Percentiles rank a stretch among this genome's conserved stretches.
Conservation (phyloP, 2,888 invertebrate species). For the Folsomia manolachei region DNA sequence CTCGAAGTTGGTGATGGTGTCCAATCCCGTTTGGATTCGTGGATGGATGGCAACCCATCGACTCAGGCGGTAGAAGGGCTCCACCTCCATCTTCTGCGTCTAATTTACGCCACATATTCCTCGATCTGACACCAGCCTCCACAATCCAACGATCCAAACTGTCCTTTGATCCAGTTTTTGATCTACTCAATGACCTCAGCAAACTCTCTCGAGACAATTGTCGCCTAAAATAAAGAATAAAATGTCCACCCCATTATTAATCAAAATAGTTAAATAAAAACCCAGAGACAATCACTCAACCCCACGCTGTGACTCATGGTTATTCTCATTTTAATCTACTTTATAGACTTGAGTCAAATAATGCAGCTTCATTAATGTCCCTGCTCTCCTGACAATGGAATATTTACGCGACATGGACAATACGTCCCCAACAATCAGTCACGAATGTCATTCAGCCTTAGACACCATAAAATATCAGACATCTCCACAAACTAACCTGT, state of each 20-base stretch:
- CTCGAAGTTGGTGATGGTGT: constrained; percentile 22
- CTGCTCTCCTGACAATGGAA: too few species aligned
- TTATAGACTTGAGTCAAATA: too few species aligned
- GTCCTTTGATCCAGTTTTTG: constrained; percentile 49
- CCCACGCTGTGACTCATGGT: too few species aligned
- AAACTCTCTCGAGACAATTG: constrained; percentile 50
- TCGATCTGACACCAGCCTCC: constrained; percentile 45
- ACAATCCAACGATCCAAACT: constrained; percentile 51
- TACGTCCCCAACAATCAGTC: too few species aligned
- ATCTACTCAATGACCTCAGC: constrained; percentile 48
- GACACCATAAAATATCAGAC: not conserved
- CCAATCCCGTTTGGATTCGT: constrained; percentile 16
- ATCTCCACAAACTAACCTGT: constrained; percentile 43
- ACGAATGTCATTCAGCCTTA: too few species aligned
- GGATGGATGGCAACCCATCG: not conserved
- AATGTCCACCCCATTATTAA: too few species aligned
- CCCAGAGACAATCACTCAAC: too few species aligned
- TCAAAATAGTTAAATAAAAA: too few species aligned
- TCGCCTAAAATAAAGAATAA: constrained; percentile 32
- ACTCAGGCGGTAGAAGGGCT: too few species aligned
- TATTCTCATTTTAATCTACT: too few species aligned
- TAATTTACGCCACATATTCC: constrained; percentile 44
- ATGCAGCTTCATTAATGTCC: too few species aligned
- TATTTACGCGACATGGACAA: too few species aligned
- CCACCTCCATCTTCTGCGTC: constrained; percentile 23